Base-by-base conservation (phyloP, 2,797 vertebrate species). In the Argentina silus region DNA sequence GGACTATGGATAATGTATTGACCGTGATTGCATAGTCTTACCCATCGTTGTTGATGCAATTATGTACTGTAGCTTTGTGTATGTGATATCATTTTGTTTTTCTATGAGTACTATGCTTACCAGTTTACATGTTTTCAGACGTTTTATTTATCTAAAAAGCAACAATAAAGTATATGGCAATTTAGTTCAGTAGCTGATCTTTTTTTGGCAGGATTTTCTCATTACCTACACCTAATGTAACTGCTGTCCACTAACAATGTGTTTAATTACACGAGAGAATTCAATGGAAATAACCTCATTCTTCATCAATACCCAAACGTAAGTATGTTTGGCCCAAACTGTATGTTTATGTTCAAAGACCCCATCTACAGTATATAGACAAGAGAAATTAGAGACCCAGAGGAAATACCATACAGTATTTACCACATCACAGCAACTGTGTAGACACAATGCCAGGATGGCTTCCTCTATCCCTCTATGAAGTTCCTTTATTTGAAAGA, bases 11-110 rank as follows among this genome's bases (percentile, higher is more conserved):
- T 72, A 72, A 79, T 81, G 78, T 81, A 69, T 47, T 70, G 72
- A 67, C 57, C 77, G 74, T 85, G 51, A 78, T 83, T 81, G 75
- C 78, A 73, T 80, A 77, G 78, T 79, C 76, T 78, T 75, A 76
- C 82, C 73, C 63, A 60, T 77, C 66, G 74, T 76, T 85, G 73
- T 84, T 70, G 70, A 72, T 74, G 47, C 77, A 72, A 83, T 78
- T 55, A 60, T 72, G 75, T 73, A 78, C 17, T 67, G 51, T 70
- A 53, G 56, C 45, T 69, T 43, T 60, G 65, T 79, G 75, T 79
- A 74, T 85, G 57, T 78, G 21, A 51, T 27, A 50, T 45, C 2
- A 56, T 69, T 74, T 6, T 10, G n/a, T 73, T 79, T 82, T 78
- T 81, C 55, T 85, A 79, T 88, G 82, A 57, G 81, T 67, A 65